phyloP scores from a whole-genome alignment of 2,797 vertebrate genomes.

The Coendou prehensilis region DNA sequence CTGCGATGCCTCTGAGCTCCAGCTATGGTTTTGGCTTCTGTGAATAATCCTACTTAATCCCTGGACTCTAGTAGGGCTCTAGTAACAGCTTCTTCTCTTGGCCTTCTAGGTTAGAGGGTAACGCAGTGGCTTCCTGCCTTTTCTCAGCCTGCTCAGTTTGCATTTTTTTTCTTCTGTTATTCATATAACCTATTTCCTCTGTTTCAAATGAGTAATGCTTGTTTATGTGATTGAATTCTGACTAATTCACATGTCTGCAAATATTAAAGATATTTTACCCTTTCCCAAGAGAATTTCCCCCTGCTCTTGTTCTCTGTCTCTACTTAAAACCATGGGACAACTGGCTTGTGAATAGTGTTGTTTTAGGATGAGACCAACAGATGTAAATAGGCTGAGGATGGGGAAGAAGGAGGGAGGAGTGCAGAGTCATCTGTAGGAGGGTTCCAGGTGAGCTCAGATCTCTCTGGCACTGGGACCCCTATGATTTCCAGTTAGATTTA shows the following conservation, averaged over 20 bases:
- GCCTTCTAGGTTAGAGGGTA: not conserved
- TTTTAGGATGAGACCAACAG: not conserved
- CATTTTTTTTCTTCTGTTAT: not conserved
- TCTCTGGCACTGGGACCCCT: not conserved
- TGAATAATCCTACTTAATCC: not conserved
- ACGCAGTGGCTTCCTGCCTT: not conserved
- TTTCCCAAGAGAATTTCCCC: not conserved
- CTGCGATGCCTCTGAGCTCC: not conserved
- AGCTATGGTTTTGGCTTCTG: not conserved
- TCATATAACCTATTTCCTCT: not conserved
- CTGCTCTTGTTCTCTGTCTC: not conserved
- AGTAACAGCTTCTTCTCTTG: not conserved
- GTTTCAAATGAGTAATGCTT: constrained; percentile 23
- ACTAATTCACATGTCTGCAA: not conserved
- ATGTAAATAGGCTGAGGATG: not conserved
- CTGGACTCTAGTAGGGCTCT: not conserved
- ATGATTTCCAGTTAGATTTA: not conserved
- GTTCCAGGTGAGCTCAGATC: not conserved
- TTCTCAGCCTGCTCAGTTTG: not conserved
- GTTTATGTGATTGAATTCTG: not conserved
- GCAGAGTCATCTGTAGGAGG: not conserved
- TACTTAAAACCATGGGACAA: not conserved
- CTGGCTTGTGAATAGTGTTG: not conserved
- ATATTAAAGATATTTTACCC: not conserved
- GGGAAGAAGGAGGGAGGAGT: not conserved